phyloP scores from a whole-genome alignment of 2,797 vertebrate species.

The Decapterus maruadsi region DNA sequence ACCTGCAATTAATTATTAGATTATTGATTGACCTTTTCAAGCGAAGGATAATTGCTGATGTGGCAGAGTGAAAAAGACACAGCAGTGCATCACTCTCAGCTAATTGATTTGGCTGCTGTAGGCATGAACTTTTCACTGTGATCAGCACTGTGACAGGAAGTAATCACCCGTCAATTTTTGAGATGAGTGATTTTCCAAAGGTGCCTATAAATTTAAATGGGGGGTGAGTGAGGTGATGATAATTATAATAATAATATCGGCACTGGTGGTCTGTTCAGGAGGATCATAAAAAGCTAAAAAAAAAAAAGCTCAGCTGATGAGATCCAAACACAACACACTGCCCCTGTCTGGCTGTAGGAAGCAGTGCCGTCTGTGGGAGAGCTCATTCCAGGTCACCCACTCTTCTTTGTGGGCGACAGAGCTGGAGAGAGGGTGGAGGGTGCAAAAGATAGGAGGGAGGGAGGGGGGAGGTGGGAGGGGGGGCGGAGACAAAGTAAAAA shows the following conservation, averaged over 20 bases:
- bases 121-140: constrained; percentile 72
- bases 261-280: constrained; percentile 7
- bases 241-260: not conserved
- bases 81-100: constrained; percentile 62
- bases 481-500: constrained; percentile 52
- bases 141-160: constrained; percentile 68
- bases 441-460: constrained; percentile 25
- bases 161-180: constrained; percentile 62
- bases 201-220: constrained; percentile 44
- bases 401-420: constrained; percentile 72
- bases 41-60: constrained; percentile 69
- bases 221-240: too few species aligned
- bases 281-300: constrained; percentile 6
- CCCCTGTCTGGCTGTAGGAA: constrained; percentile 59
- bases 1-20: constrained; percentile 54
- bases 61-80: constrained; percentile 65
- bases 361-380: constrained; percentile 62
- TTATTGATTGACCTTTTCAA: constrained; percentile 75
- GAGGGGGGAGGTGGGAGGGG: constrained; percentile 36
- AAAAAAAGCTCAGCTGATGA: constrained; percentile 6
- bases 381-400: constrained; percentile 78
- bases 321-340: constrained; percentile 38
- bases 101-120: constrained; percentile 69
- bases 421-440: constrained; percentile 60
- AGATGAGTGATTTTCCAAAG: constrained; percentile 57